Conservation (phyloP, 2,888 invertebrate genomes). For the Gonocerus acuteangulatus region DNA sequence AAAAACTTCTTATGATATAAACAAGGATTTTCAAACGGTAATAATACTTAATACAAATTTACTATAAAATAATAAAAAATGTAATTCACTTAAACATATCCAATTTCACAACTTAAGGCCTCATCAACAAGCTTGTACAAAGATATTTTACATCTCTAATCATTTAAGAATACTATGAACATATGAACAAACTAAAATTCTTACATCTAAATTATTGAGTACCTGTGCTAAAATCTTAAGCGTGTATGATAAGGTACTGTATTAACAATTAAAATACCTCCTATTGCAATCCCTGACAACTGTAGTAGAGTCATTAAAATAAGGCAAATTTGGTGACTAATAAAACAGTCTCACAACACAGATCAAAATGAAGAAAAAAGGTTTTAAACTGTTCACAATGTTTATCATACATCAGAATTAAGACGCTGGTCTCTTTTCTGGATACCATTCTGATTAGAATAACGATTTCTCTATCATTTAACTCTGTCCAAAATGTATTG, state of each 20-base stretch:
- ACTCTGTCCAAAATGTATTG: background rate
- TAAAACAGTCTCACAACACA: conserved; percentile 45
- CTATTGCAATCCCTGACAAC: conserved; percentile 3
- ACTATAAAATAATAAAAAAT: conserved; percentile 11
- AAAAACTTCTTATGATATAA: background rate
- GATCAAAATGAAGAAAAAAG: conserved; percentile 5
- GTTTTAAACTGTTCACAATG: conserved; percentile 2
- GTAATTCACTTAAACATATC: conserved; percentile 2
- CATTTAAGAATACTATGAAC: background rate
- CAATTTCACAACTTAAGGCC: conserved; percentile 15
- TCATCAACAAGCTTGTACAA: conserved; percentile 10
- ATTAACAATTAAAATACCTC: background rate
- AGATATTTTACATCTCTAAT: conserved; percentile 4
- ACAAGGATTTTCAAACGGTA: background rate
- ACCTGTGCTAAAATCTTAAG: conserved; percentile 15
- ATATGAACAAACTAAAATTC: conserved; percentile 2
- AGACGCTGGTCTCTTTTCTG: conserved; percentile 14
- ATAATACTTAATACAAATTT: background rate
- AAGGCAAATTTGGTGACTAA: conserved; percentile 47
- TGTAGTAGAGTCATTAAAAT: conserved; percentile 37
- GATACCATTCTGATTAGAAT: conserved; percentile 13
- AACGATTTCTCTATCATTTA: background rate
- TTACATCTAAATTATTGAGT: background rate
- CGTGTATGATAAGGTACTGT: conserved; percentile 7
- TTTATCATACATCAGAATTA: conserved; percentile 15